Evolutionary conservation across 2,888 invertebrate genomes (phyloP).

Genomic region (Andricus curvator): DNA sequence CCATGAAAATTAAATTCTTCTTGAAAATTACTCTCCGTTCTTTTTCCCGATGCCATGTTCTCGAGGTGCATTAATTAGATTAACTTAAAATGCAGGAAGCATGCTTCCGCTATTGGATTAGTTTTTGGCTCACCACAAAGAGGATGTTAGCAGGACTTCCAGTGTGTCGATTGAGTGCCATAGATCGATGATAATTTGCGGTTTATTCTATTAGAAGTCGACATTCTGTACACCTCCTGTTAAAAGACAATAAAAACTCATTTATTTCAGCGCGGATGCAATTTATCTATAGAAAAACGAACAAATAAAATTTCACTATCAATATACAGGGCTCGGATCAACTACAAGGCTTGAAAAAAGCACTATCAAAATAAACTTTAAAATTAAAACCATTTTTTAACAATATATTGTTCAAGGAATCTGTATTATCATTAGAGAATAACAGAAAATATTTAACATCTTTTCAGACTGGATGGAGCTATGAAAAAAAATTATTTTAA

Average conservation of each 20-base stretch:
- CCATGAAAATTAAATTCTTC: constrained; percentile 23
- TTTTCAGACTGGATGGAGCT: no score
- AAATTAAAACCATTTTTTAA: no score
- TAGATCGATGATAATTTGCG: constrained; percentile 2
- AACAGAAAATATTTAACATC: no score
- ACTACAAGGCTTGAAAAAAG: no score
- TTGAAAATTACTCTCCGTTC: neutral
- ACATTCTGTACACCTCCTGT: neutral
- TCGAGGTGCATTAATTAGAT: constrained; percentile 3
- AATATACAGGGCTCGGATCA: no score
- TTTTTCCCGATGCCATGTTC: neutral
- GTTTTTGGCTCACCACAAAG: constrained; percentile 1
- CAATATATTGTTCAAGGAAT: no score
- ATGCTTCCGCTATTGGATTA: constrained; percentile 8
- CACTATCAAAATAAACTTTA: no score
- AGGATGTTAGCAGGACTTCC: neutral
- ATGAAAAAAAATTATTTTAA: no score
- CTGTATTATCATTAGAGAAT: no score
- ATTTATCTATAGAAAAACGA: no score
- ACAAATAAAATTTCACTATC: no score
- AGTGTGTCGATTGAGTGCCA: neutral
- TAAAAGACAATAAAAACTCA: neutral
- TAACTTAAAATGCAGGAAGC: constrained; percentile 23
- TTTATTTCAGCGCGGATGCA: neutral
- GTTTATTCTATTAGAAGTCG: no score